Conservation (phyloP, 2,888 invertebrate species). For the Pogonocherus hispidulus region DNA sequence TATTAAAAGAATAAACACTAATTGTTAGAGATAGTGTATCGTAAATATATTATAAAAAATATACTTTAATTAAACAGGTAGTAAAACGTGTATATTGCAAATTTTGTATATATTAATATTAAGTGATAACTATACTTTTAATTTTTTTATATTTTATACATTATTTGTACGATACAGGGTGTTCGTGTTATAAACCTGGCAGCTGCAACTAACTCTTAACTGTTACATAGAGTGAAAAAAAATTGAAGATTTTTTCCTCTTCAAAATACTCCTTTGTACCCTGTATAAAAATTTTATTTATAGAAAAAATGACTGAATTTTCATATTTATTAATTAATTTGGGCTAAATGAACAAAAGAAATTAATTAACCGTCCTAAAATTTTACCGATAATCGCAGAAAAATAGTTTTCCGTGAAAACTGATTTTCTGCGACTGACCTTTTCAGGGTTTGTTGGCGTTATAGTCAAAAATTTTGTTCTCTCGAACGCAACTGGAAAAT, state of each 20-base stretch:
- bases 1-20: slow-evolving; percentile 45
- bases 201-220: slow-evolving; percentile 50
- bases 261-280: slow-evolving; percentile 46
- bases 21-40: slow-evolving; percentile 51
- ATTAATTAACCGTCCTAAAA: slow-evolving; percentile 55
- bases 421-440: slow-evolving; percentile 3
- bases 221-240: slow-evolving; percentile 43
- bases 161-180: slow-evolving; percentile 62
- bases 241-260: slow-evolving; percentile 35
- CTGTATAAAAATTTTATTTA: slow-evolving; percentile 55
- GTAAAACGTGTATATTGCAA: slow-evolving; percentile 54
- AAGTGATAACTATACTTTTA: slow-evolving; percentile 56
- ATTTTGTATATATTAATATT: slow-evolving; percentile 57
- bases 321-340: slow-evolving; percentile 48
- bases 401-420: slow-evolving; percentile 13
- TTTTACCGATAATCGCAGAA: slow-evolving; percentile 16
- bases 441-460: slow-evolving; percentile 2
- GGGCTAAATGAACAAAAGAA: slow-evolving; percentile 51
- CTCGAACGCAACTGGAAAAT: neutral
- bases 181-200: slow-evolving; percentile 53
- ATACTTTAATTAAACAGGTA: slow-evolving; percentile 52
- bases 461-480: slow-evolving; percentile 11
- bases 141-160: slow-evolving; percentile 62
- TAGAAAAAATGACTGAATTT: slow-evolving; percentile 55
- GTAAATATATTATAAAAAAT: slow-evolving; percentile 48